Percentiles rank a stretch among this genome's conserved stretches.
Conservation (phyloP, 2,888 invertebrate species). For the Cataglyphis livida region DNA sequence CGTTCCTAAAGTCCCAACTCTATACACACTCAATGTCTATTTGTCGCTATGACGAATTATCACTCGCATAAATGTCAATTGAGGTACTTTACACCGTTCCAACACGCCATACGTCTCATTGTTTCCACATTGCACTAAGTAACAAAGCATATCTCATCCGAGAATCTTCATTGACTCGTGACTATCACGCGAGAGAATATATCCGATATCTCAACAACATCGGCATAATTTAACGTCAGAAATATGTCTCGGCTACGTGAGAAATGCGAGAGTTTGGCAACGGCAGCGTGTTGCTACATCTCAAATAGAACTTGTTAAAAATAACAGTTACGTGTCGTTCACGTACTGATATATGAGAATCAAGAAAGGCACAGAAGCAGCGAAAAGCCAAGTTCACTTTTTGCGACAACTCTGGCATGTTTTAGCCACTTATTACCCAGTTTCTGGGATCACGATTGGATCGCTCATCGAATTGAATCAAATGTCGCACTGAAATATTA, state of each 20-base stretch:
- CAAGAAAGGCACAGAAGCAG: conserved; percentile 24
- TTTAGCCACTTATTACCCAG: conserved; percentile 9
- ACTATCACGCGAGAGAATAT: conserved; percentile 54
- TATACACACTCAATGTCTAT: conserved; percentile 71
- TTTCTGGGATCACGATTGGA: conserved; percentile 15
- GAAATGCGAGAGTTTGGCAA: conserved; percentile 71
- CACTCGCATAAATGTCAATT: conserved; percentile 54
- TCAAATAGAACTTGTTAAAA: conserved; percentile 78
- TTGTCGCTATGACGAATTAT: conserved; percentile 56
- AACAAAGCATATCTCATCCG: conserved; percentile 45
- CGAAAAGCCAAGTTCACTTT: conserved; percentile 67
- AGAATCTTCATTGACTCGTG: conserved; percentile 65
- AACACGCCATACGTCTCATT: conserved; percentile 48
- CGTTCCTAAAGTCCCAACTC: conserved; percentile 68
- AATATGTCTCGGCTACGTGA: conserved; percentile 59
- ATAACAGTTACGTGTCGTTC: conserved; percentile 66
- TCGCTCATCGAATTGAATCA: conserved; percentile 21
- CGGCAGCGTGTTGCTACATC: conserved; percentile 71
- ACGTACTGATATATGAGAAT: conserved; percentile 42
- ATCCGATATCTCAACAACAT: conserved; percentile 40
- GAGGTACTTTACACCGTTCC: conserved; percentile 41
- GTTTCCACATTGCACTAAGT: conserved; percentile 64
- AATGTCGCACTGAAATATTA: conserved; percentile 39
- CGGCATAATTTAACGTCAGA: conserved; percentile 65
- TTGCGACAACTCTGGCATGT: conserved; percentile 53